These are phyloP conservation scores for Halictus ligatus DNA, from an alignment of 2,888 invertebrate genomes.

Conservation along the genomic window DNA sequence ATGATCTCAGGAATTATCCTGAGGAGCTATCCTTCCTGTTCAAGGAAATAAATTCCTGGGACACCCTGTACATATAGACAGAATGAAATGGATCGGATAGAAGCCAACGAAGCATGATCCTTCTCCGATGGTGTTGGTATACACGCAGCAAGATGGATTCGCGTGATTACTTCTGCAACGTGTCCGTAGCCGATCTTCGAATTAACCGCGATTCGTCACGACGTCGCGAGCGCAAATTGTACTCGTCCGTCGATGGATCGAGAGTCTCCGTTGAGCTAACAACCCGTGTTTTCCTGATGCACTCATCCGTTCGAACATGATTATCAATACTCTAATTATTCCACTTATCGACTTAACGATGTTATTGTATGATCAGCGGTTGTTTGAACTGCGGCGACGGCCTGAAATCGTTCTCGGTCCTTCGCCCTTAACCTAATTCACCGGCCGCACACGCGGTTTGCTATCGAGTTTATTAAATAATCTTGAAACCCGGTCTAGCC, in stretches of 20 bases:
- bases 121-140: too few relatives aligned
- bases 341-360: slow-evolving; percentile 66
- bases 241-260: slow-evolving; percentile 39
- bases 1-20: too few relatives aligned
- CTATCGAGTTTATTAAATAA: slow-evolving; percentile 43
- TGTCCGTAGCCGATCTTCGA: background rate
- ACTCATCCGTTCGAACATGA: slow-evolving; percentile 59
- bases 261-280: slow-evolving; percentile 50
- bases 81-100: too few relatives aligned
- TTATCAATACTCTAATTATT: slow-evolving; percentile 71
- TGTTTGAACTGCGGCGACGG: slow-evolving; percentile 52
- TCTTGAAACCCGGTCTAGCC: slow-evolving; percentile 42
- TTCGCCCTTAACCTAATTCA: slow-evolving; percentile 39
- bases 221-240: slow-evolving; percentile 28
- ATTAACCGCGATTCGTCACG: slow-evolving; percentile 18
- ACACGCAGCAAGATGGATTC: background rate
- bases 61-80: too few relatives aligned
- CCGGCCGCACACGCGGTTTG: slow-evolving; percentile 1
- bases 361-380: slow-evolving; percentile 73
- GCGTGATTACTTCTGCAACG: background rate
- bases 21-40: too few relatives aligned
- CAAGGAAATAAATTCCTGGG: too few relatives aligned
- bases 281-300: slow-evolving; percentile 63
- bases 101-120: too few relatives aligned
- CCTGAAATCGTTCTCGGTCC: slow-evolving; percentile 31